A percentile compares a stretch with the other conserved stretches of the same genome.
Evolutionary conservation across 2,797 vertebrate genomes (phyloP).

Genomic region (Gila robusta): DNA sequence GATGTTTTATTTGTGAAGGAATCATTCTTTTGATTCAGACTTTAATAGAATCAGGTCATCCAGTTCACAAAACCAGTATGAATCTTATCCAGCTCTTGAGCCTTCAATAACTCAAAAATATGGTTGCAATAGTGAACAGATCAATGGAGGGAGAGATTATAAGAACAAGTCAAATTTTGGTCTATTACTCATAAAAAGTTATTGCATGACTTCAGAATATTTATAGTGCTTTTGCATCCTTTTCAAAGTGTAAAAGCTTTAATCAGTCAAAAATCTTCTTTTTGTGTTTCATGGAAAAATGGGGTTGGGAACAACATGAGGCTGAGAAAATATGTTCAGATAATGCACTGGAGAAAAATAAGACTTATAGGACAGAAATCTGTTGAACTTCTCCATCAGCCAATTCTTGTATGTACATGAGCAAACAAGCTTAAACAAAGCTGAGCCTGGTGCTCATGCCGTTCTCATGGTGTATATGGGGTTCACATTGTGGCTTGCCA

Average conservation of each 20-base stretch:
- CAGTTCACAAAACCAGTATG: not conserved
- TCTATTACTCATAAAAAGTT: not conserved
- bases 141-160: not conserved
- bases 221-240: not conserved
- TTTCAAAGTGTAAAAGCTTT: not conserved
- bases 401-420: not conserved
- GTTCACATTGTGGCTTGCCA: constrained; percentile 32
- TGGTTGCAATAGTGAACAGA: not conserved
- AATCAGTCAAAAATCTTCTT: not conserved
- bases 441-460: not conserved
- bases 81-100: not conserved
- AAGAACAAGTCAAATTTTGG: not conserved
- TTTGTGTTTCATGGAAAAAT: not conserved
- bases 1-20: not conserved
- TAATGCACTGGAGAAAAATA: not conserved
- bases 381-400: too few relatives aligned
- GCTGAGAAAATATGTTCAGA: not conserved
- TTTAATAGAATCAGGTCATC: not conserved
- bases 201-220: not conserved
- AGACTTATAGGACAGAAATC: not conserved
- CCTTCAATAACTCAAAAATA: not conserved
- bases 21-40: not conserved
- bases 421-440: constrained; percentile 1
- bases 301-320: not conserved
- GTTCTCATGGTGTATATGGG: constrained; percentile 4